These are phyloP conservation scores for Cochlearius cochlearius DNA, from an alignment of 2,113 vertebrate genomes.

Conservation along the genomic window DNA sequence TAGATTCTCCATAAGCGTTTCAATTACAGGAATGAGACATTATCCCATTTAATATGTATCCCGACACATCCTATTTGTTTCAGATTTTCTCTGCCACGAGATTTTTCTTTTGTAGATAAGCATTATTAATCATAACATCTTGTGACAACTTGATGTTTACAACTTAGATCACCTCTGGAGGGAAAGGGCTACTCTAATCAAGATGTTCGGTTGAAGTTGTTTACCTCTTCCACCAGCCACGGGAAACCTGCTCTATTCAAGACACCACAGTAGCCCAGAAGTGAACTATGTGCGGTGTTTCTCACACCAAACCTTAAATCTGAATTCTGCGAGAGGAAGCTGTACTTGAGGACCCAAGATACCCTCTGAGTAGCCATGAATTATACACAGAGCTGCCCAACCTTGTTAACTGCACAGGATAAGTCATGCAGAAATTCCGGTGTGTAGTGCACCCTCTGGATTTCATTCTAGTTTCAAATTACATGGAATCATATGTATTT, in stretches of 20 bases:
- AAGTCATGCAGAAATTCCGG: conserved; percentile 21
- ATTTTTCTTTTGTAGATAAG: neutral
- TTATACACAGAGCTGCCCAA: conserved; percentile 46
- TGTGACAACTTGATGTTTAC: neutral
- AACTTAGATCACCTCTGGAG: neutral
- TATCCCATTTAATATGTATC: conserved; percentile 5
- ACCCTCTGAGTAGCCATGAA: conserved; percentile 27
- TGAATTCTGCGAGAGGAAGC: neutral
- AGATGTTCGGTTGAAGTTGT: neutral
- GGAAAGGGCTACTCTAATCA: neutral
- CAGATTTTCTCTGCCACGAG: neutral
- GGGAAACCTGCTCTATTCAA: neutral
- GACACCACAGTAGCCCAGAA: neutral
- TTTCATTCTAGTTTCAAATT: neutral
- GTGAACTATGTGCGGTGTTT: neutral
- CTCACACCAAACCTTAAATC: neutral
- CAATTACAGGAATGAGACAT: conserved; percentile 7
- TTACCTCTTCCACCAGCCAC: neutral
- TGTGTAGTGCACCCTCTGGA: neutral
- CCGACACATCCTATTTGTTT: neutral
- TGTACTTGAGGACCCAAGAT: neutral
- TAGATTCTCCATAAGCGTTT: conserved; percentile 4
- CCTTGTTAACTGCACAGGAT: neutral
- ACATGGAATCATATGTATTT: neutral
- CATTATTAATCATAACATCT: accelerated